Evolutionary conservation across 2,888 invertebrate species (phyloP), one percentile per base, ranked within the genome.

Genomic region (Hypsopygia costalis): DNA sequence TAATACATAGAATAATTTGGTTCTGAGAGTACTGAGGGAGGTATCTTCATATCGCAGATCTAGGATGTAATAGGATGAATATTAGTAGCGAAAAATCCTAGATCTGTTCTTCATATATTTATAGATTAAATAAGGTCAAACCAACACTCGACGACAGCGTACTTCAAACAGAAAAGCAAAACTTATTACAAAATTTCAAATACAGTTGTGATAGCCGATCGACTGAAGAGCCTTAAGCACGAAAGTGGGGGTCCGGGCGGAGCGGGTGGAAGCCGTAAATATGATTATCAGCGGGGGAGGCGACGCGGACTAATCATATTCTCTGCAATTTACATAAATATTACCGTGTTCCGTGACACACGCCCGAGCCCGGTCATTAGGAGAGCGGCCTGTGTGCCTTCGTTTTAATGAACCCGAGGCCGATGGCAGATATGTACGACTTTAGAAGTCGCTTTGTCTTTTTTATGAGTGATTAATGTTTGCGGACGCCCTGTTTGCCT

Each of bases 321-420:
- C 87, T 87, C 72, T 71, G 78, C 83, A 86, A 87, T 88, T 88
- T 88, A 86, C 87, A 88, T 88, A 87, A 88, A 87, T 87, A 88
- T 88, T 79, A 86, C 74, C 81, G 75, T 82, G 81, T 81, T 80
- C 78, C 86, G 44, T 47, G 47, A 39, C 39, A 81, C 78, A 81
- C 79, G 78, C 71, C 66, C 64, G 64, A 2, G 16, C 16, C 55
- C 52, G 58, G 70, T 69, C 71, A 74, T 76, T 71, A 73, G 73
- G 69, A 69, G 72, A 66, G 16, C 16, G 62, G 67, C 63, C 36
- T 44, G 31, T 2, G 16, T 31, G 31, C 31, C 39, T 28, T 32
- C 32, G 33, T 39, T 67, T 71, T 77, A 80, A 78, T 78, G 75
- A 73, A 60, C 66, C 61, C 52, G 44, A 69, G 65, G 69, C 62